These are phyloP conservation scores for Coenobita brevimanus DNA, from an alignment of 1,140 invertebrate species.

Conservation along the genomic window DNA sequence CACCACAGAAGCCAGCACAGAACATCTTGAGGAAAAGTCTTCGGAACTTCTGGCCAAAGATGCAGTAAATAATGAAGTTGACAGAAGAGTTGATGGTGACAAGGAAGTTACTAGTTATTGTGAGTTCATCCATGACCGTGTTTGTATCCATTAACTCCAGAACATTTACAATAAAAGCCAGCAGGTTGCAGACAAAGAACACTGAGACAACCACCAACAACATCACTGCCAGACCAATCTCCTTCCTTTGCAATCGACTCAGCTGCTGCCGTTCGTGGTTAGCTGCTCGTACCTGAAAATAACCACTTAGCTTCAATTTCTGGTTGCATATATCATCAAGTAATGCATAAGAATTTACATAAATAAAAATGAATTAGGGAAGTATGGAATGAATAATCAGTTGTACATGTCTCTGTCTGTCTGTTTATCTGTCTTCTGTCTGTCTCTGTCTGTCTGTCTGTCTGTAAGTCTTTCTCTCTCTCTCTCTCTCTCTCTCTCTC, in stretches of 20 bases:
- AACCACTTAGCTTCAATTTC: too few species aligned
- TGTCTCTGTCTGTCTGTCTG: too few species aligned
- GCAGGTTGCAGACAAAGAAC: conserved; percentile 77
- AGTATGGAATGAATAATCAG: too few species aligned
- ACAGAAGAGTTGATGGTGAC: conserved; percentile 97
- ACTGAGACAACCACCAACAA: conserved; percentile 77
- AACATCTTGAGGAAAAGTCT: conserved; percentile 90
- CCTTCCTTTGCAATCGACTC: conserved; percentile 80
- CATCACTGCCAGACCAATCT: conserved; percentile 83
- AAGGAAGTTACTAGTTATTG: conserved; percentile 83
- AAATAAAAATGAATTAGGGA: too few species aligned
- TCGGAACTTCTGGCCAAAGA: conserved; percentile 97
- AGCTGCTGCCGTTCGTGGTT: conserved; percentile 87
- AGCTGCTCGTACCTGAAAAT: conserved; percentile 82
- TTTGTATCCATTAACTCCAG: conserved; percentile 72
- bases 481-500: too few species aligned
- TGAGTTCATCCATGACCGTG: conserved; percentile 69
- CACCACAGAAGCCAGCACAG: conserved; percentile 75
- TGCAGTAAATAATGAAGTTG: conserved; percentile 97
- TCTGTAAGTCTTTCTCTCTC: too few species aligned
- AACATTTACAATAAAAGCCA: conserved; percentile 76
- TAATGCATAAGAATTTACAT: too few species aligned
- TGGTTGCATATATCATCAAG: too few species aligned
- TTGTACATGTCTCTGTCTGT: too few species aligned
- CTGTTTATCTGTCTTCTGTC: too few species aligned